Percentiles rank a stretch among this genome's conserved stretches.
Evolutionary conservation across 1,140 invertebrate species (phyloP).

Genomic region (Lordiphosa mommai): DNA sequence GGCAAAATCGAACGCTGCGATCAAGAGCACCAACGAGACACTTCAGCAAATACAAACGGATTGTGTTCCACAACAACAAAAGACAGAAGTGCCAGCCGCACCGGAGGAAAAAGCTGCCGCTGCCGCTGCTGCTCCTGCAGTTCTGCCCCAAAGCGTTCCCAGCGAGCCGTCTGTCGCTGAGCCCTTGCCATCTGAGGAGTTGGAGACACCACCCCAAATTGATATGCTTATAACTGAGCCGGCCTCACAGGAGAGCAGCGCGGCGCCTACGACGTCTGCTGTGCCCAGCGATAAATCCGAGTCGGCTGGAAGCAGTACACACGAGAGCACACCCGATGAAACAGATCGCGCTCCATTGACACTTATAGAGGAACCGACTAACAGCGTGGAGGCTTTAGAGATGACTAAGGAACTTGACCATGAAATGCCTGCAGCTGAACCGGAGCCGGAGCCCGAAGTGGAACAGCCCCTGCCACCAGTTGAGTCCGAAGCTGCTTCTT

Average conservation of each 20-base stretch:
- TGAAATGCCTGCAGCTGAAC: background rate
- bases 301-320: background rate
- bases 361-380: constrained; percentile 6
- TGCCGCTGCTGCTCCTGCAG: too few relatives aligned
- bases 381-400: constrained; percentile 2
- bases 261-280: background rate
- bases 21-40: constrained; percentile 11
- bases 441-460: background rate
- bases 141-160: background rate
- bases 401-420: background rate
- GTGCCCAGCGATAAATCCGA: background rate
- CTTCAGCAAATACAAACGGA: constrained; percentile 12
- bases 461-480: background rate
- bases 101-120: constrained; percentile 2
- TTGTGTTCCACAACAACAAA: constrained; percentile 1
- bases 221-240: background rate
- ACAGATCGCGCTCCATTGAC: constrained; percentile 30
- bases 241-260: background rate
- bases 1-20: constrained; percentile 2
- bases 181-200: background rate
- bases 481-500: background rate
- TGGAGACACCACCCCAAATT: background rate
- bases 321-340: constrained; percentile 28
- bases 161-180: background rate
- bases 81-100: background rate